Evolutionary conservation across 2,888 invertebrate genomes (phyloP), one percentile per base, ranked within the genome.

Genomic region (Eilema caniola): DNA sequence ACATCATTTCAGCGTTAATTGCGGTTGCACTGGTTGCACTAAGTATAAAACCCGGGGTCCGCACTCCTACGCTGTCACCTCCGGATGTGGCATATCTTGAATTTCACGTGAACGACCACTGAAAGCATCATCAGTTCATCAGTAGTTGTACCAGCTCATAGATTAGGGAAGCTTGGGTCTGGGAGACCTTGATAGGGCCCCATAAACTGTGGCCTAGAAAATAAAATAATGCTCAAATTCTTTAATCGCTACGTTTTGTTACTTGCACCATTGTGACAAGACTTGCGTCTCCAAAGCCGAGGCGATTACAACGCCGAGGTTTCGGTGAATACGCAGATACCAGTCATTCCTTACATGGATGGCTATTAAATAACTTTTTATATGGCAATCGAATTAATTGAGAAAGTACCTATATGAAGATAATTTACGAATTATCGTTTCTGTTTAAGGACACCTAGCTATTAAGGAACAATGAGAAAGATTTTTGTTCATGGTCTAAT

Each of bases 241-340:
- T n/a, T n/a, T 53, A n/a, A 53, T 53, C 53, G 53, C 53, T 53
- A n/a, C 5, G n/a, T 53, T 67, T 61, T 74, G 63, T 71, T 59
- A 23, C 61, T 79, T 81, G 72, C 28, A 69, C 83, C 81, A 31
- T 37, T 16, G 68, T 47, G 64, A 73, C 76, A 76, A 74, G 69
- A 73, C 75, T 71, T 70, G 69, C 70, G 65, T 78, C 74, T 73
- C 61, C 69, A 61, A 80, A 73, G 47, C 10, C 63, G 63, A 63
- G 28, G 62, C 69, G 79, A 81, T 81, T 75, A 66, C 72, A 77
- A 67, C 70, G 70, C 67, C 62, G 71, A 65, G 72, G 73, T 81
- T 82, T 83, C 72, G 81, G 79, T 72, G 71, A 74, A 73, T 80
- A 69, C 66, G 63, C 69, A 63, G 60, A 69, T 71, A 69, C 66